These are phyloP conservation scores for Agonopterix arenella DNA, from an alignment of 2,888 invertebrate species.

Conservation along the genomic window DNA sequence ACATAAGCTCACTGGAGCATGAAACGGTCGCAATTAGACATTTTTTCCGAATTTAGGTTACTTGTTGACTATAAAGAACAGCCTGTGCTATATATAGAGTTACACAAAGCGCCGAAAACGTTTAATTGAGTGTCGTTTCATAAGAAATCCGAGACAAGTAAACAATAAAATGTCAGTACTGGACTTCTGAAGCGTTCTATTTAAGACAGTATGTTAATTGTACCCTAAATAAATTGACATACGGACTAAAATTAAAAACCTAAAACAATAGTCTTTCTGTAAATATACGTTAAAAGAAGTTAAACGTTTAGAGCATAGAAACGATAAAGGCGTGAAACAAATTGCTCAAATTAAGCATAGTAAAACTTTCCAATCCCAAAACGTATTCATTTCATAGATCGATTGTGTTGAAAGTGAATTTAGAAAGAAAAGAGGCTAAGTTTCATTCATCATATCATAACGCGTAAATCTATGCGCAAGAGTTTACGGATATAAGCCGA, in stretches of 20 bases:
- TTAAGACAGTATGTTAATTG: too few relatives aligned
- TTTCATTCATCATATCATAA: constrained; percentile 12
- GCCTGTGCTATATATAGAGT: not conserved
- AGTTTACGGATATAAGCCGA: not conserved
- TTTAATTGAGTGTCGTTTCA: too few relatives aligned
- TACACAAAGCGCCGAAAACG: not conserved
- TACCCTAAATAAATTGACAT: too few relatives aligned
- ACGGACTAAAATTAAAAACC: too few relatives aligned
- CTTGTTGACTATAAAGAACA: constrained; percentile 31
- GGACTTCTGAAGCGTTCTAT: too few relatives aligned
- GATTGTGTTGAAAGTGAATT: constrained; percentile 4
- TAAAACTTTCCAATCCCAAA: not conserved
- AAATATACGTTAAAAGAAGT: too few relatives aligned
- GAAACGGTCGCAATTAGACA: constrained; percentile 32
- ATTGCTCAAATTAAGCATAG: not conserved
- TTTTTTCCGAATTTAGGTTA: constrained; percentile 44
- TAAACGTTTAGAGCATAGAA: too few relatives aligned
- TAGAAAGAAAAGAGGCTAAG: constrained; percentile 14
- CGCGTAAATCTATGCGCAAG: not conserved
- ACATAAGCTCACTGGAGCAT: constrained; percentile 39
- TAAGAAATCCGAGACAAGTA: too few relatives aligned
- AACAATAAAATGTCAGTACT: too few relatives aligned
- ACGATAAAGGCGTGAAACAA: not conserved
- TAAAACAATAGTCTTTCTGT: too few relatives aligned
- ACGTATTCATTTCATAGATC: not conserved